A percentile compares a stretch with the other conserved stretches of the same genome.
These are phyloP conservation scores for Marisa cornuarietis DNA, from an alignment of 1,140 invertebrate species.

Conservation along the genomic window DNA sequence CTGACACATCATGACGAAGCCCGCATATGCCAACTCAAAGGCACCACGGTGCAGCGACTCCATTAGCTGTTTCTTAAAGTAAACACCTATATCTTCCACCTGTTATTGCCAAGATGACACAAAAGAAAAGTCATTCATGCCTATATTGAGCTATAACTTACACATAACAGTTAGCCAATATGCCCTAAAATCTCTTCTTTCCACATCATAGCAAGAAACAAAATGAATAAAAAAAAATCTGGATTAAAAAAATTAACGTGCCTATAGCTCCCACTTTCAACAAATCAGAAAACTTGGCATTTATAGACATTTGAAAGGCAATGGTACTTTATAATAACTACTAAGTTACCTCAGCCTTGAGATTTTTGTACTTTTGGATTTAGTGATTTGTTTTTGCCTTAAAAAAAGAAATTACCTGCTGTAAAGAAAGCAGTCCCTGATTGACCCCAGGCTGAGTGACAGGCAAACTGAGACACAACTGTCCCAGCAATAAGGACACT, in stretches of 20 bases:
- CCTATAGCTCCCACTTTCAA: no score
- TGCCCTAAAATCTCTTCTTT: background rate
- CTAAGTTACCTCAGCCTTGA: no score
- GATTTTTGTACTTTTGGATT: no score
- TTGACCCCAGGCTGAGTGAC: slow-evolving; percentile 10
- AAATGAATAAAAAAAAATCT: no score
- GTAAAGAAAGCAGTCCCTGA: background rate
- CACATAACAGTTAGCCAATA: slow-evolving; percentile 4
- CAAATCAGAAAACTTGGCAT: no score
- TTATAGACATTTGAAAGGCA: no score
- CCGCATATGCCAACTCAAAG: slow-evolving; percentile 93
- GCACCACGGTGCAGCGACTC: slow-evolving; percentile 92
- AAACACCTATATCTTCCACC: slow-evolving; percentile 56
- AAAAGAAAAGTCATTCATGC: background rate
- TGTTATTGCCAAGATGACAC: slow-evolving; percentile 27
- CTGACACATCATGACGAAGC: slow-evolving; percentile 81
- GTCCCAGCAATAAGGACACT: slow-evolving; percentile 73
- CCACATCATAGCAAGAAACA: no score
- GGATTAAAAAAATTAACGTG: no score
- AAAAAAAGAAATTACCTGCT: background rate
- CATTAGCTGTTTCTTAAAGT: slow-evolving; percentile 67
- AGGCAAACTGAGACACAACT: slow-evolving; percentile 56
- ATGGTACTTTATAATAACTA: no score
- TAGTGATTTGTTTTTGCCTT: no score
- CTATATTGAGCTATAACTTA: background rate